Conservation (phyloP, 2,888 invertebrate species). For the Coleophora flavipennella region DNA sequence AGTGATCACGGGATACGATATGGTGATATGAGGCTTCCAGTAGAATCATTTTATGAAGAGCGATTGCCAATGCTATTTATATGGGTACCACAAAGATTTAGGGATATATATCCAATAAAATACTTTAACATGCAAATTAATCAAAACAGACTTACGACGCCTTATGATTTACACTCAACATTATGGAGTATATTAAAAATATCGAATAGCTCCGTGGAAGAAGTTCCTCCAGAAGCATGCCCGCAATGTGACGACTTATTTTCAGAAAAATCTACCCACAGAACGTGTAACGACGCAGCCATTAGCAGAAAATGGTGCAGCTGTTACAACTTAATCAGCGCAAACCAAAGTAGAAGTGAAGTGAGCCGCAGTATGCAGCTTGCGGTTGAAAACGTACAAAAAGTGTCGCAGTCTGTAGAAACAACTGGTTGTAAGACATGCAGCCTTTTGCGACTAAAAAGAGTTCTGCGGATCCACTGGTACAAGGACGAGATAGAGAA, state of each 20-base stretch:
- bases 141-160: slow-evolving; percentile 78
- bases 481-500: slow-evolving; percentile 38
- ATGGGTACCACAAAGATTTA: slow-evolving; percentile 76
- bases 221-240: slow-evolving; percentile 66
- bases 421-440: slow-evolving; percentile 53
- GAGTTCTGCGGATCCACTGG: slow-evolving; percentile 52
- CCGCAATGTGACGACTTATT: slow-evolving; percentile 76
- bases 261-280: slow-evolving; percentile 60
- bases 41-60: slow-evolving; percentile 84
- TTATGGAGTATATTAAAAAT: slow-evolving; percentile 72
- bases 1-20: slow-evolving; percentile 86
- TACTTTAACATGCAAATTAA: slow-evolving; percentile 74
- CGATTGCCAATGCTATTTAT: slow-evolving; percentile 81
- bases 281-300: slow-evolving; percentile 77
- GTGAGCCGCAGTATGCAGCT: slow-evolving; percentile 54
- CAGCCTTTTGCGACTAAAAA: slow-evolving; percentile 56
- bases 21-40: slow-evolving; percentile 76
- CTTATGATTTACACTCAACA: slow-evolving; percentile 82
- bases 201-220: slow-evolving; percentile 40
- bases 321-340: slow-evolving; percentile 69
- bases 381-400: slow-evolving; percentile 38
- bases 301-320: slow-evolving; percentile 83
- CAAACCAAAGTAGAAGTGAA: slow-evolving; percentile 38
- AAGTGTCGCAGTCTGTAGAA: slow-evolving; percentile 22
- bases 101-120: slow-evolving; percentile 63